Evolutionary conservation across 35 echinoderm and acorn worm species (phyloP).

Genomic region (Strongylocentrotus purpuratus): DNA sequence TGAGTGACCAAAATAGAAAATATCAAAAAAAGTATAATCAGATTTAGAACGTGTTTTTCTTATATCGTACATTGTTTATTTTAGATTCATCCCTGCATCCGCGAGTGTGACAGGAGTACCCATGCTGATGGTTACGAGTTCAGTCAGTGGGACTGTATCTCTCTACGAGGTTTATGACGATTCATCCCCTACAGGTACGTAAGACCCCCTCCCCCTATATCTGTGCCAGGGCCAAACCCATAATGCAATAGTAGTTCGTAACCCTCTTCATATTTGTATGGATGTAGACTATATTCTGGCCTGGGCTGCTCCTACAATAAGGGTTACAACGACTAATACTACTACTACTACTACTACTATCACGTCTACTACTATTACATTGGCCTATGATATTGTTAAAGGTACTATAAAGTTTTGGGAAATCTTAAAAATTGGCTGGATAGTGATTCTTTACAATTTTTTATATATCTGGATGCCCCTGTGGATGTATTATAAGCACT

Average conservation of each 20-base stretch:
- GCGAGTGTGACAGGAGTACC: conserved; percentile 55
- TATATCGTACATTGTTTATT: neutral
- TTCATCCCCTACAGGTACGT: neutral
- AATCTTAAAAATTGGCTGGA: too few species aligned
- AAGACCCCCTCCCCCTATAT: neutral
- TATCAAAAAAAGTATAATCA: neutral
- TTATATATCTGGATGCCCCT: too few species aligned
- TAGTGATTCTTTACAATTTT: too few species aligned
- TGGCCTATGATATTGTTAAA: too few species aligned
- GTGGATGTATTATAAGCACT: too few species aligned
- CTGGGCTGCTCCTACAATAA: too few species aligned
- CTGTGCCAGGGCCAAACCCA: neutral
- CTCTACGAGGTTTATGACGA: conserved; percentile 74
- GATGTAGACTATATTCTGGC: too few species aligned
- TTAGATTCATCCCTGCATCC: conserved; percentile 60
- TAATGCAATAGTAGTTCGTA: neutral
- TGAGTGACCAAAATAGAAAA: neutral
- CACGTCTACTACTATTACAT: too few species aligned
- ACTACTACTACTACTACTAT: too few species aligned
- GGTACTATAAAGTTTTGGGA: too few species aligned
- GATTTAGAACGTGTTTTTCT: neutral
- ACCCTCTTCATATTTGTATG: too few species aligned
- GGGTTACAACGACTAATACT: too few species aligned
- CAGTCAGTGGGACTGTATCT: conserved; percentile 75
- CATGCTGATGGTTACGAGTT: conserved; percentile 73